Percentiles rank a stretch among this genome's conserved stretches.
These are phyloP conservation scores for Micromussa lordhowensis DNA, from an alignment of 92 coral and sea anemone genomes.

Conservation along the genomic window DNA sequence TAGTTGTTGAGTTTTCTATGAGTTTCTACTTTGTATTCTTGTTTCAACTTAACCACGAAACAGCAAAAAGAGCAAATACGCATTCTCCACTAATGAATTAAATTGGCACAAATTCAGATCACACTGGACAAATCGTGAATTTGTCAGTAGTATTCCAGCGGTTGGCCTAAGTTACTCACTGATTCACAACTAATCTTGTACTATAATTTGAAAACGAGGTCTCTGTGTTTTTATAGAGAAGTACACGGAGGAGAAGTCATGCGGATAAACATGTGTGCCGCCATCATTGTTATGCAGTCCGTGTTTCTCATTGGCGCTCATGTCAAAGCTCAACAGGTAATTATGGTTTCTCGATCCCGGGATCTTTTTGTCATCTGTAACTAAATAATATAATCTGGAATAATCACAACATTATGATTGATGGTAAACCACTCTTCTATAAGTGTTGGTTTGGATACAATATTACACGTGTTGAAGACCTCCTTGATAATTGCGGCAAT, in stretches of 20 bases:
- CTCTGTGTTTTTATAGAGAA: slow-evolving; percentile 45
- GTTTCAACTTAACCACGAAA: no score
- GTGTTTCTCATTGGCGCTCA: slow-evolving; percentile 93
- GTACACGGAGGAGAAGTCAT: slow-evolving; percentile 90
- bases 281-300: slow-evolving; percentile 80
- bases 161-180: background rate
- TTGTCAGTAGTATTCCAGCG: background rate
- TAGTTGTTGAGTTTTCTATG: no score
- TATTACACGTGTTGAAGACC: no score
- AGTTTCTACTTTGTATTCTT: no score
- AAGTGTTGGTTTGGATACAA: no score
- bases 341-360: background rate
- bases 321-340: slow-evolving; percentile 93
- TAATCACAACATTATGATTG: no score
- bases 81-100: background rate
- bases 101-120: background rate
- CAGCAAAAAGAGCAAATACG: background rate
- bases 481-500: no score
- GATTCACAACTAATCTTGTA: background rate
- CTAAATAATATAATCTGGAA: no score
- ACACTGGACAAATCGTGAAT: background rate
- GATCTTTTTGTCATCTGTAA: background rate
- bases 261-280: slow-evolving; percentile 87
- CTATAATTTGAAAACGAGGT: background rate
- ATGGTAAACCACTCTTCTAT: no score